Evolutionary conservation across 1,140 invertebrate genomes (phyloP).

Genomic region (Grapholita molesta): DNA sequence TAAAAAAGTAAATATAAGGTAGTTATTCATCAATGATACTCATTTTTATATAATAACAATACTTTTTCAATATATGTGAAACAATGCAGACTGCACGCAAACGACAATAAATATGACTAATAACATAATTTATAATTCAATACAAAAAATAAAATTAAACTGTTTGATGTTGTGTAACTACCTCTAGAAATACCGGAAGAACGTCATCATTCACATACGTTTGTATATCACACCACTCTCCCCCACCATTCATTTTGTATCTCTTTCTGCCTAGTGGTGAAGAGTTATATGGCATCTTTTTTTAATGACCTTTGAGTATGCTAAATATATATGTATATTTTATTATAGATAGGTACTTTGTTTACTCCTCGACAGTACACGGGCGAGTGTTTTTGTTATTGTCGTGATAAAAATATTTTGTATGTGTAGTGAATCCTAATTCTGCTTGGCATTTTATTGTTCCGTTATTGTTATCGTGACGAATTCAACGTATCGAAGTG

Average conservation of each 20-base stretch:
- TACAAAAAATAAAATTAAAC: background rate
- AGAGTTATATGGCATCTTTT: slow-evolving; percentile 35
- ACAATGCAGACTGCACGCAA: background rate
- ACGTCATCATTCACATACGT: background rate
- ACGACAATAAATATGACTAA: background rate
- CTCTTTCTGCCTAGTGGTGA: slow-evolving; percentile 38
- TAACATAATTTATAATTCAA: too few species aligned
- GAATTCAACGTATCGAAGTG: background rate
- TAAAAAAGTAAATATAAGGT: background rate
- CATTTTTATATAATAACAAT: background rate
- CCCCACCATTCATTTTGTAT: slow-evolving; percentile 21
- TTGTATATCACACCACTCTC: background rate
- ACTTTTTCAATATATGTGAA: background rate
- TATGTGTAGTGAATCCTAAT: slow-evolving; percentile 18
- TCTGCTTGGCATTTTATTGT: slow-evolving; percentile 4
- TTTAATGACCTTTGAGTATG: slow-evolving; percentile 73
- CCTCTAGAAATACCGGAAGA: slow-evolving; percentile 7
- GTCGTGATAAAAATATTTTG: slow-evolving; percentile 51
- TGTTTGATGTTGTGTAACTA: background rate
- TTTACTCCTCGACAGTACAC: slow-evolving; percentile 69
- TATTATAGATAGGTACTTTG: slow-evolving; percentile 66
- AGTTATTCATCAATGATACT: background rate
- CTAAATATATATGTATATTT: slow-evolving; percentile 62
- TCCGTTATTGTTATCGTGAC: background rate
- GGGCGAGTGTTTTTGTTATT: slow-evolving; percentile 75